Conservation (phyloP, 2,113 vertebrate species). For the Motacilla tschutschensis region DNA sequence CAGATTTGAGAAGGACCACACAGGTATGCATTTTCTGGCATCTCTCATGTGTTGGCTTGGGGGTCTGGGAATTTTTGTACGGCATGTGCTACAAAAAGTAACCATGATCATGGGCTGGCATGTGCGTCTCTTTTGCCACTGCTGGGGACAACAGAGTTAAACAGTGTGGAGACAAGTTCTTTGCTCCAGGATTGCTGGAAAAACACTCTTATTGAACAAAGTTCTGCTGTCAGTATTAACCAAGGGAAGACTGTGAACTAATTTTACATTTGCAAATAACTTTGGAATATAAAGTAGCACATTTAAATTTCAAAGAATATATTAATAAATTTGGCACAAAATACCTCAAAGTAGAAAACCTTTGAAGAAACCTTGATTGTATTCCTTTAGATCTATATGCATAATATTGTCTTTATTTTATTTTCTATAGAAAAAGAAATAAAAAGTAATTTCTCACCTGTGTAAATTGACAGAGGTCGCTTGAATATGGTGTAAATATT, state of each 20-base stretch:
- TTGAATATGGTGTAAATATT: constrained; percentile 6
- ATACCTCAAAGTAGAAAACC: neutral
- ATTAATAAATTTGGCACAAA: neutral
- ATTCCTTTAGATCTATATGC: neutral
- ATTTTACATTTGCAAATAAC: neutral
- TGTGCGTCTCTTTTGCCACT: neutral
- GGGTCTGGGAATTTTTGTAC: neutral
- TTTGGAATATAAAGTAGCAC: neutral
- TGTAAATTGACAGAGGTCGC: neutral
- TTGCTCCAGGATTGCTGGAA: neutral
- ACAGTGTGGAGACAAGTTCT: neutral
- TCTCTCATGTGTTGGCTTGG: neutral
- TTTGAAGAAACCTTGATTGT: neutral
- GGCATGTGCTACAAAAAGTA: neutral
- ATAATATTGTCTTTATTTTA: neutral
- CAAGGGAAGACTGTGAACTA: neutral
- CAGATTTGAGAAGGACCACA: neutral
- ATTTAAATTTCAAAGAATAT: neutral
- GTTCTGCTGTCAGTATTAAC: neutral
- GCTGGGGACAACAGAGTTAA: neutral
- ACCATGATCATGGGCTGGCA: neutral
- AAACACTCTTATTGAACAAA: neutral
- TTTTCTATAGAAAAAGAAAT: neutral
- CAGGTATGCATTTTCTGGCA: neutral
- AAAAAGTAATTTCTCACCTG: neutral